Conservation (phyloP, 1,140 invertebrate species). For the Bombus superbus region DNA sequence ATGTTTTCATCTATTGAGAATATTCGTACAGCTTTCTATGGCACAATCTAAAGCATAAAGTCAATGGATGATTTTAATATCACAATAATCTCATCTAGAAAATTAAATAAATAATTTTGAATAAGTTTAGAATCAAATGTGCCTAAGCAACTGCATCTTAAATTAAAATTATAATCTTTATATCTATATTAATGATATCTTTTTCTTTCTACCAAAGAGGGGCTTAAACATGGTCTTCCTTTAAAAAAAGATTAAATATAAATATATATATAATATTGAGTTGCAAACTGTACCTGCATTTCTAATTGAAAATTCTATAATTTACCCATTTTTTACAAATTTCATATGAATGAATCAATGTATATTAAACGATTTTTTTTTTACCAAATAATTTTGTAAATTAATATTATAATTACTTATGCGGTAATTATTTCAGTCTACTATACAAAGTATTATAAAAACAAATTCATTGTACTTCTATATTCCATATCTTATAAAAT, state of each 20-base stretch:
- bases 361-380: not conserved
- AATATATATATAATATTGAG: constrained; percentile 10
- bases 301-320: not conserved
- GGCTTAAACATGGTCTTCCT: not conserved
- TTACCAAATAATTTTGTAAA: constrained; percentile 1
- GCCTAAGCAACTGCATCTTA: not conserved
- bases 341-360: not conserved
- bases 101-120: constrained; percentile 15
- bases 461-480: not conserved
- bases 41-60: constrained; percentile 32
- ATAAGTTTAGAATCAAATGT: constrained; percentile 9
- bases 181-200: not conserved
- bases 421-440: not conserved
- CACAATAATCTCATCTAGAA: constrained; percentile 37
- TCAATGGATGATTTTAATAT: constrained; percentile 49
- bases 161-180: constrained; percentile 1
- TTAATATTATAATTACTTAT: not conserved
- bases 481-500: not conserved
- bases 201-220: not conserved
- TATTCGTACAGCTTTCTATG: constrained; percentile 31
- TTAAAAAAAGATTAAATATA: constrained; percentile 10
- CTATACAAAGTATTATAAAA: not conserved
- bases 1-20: constrained; percentile 10
- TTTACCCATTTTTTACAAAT: not conserved
- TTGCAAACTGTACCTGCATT: constrained; percentile 7